A percentile compares a stretch with the other conserved stretches of the same genome.
Evolutionary conservation across 2,797 vertebrate species (phyloP).

Genomic region (Gallinago solitaria): DNA sequence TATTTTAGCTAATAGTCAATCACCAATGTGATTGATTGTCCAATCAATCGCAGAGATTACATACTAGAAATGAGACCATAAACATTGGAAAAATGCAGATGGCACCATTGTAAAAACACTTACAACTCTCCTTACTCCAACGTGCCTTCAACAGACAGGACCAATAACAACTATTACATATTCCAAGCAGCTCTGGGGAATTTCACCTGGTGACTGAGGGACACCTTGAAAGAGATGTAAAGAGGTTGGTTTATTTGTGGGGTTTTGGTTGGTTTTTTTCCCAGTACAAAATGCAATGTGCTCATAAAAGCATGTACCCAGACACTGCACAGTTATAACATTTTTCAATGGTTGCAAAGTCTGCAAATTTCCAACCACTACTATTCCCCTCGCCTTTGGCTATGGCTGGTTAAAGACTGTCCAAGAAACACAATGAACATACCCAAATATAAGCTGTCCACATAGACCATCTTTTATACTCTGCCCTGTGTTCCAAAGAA

Average conservation of each 20-base stretch:
- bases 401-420: neutral
- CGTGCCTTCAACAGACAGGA: neutral
- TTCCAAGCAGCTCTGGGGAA: neutral
- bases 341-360: slow-evolving; percentile 1
- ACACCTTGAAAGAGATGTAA: neutral
- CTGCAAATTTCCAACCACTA: neutral
- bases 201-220: neutral
- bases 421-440: slow-evolving; percentile 7
- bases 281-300: neutral
- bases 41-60: neutral
- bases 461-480: neutral
- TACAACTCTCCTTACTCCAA: neutral
- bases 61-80: neutral
- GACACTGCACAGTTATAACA: neutral
- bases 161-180: neutral
- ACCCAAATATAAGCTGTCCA: neutral
- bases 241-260: neutral
- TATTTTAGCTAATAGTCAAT: neutral
- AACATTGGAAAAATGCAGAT: neutral
- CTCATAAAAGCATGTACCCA: neutral
- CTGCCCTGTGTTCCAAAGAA: slow-evolving; percentile 1
- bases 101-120: neutral
- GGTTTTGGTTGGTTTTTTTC: too few relatives aligned
- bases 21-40: neutral
- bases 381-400: neutral